These are phyloP conservation scores for Macrotus californicus DNA, from an alignment of 2,113 vertebrate species.

Conservation along the genomic window DNA sequence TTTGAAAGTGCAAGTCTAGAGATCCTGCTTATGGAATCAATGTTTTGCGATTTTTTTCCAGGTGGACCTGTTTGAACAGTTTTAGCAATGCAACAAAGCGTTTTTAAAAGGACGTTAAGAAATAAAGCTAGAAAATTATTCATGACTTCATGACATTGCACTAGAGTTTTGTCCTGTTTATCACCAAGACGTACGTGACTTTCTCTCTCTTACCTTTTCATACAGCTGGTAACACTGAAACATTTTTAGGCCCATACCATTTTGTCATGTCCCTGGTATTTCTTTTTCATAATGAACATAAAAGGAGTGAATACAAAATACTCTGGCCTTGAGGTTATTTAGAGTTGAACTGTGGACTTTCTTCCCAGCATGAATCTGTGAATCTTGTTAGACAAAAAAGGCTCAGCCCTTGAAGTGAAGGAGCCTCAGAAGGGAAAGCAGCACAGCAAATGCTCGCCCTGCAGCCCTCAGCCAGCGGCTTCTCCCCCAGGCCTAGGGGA, in stretches of 20 bases:
- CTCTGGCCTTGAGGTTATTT: conserved; percentile 35
- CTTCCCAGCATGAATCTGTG: conserved; percentile 26
- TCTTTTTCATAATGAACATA: neutral
- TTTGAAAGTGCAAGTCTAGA: neutral
- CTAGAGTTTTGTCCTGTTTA: neutral
- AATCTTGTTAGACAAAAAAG: conserved; percentile 31
- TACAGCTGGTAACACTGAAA: neutral
- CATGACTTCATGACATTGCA: neutral
- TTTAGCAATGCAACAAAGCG: neutral
- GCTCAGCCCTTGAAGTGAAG: neutral
- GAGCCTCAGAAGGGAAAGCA: neutral
- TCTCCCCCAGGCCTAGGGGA: neutral
- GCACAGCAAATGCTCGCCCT: fast-evolving
- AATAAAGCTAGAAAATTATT: neutral
- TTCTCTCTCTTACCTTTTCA: neutral
- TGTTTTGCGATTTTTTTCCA: neutral
- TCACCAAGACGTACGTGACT: neutral
- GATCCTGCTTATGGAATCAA: neutral
- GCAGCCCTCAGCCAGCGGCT: neutral
- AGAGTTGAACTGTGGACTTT: conserved; percentile 48
- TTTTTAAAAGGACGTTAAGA: neutral
- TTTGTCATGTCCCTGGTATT: neutral
- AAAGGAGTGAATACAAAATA: conserved; percentile 36
- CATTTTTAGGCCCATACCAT: neutral
- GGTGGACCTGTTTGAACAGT: neutral